A percentile compares a stretch with the other conserved stretches of the same genome.
phyloP scores from a whole-genome alignment of 2,888 invertebrate genomes.

The Lamproptera curius region DNA sequence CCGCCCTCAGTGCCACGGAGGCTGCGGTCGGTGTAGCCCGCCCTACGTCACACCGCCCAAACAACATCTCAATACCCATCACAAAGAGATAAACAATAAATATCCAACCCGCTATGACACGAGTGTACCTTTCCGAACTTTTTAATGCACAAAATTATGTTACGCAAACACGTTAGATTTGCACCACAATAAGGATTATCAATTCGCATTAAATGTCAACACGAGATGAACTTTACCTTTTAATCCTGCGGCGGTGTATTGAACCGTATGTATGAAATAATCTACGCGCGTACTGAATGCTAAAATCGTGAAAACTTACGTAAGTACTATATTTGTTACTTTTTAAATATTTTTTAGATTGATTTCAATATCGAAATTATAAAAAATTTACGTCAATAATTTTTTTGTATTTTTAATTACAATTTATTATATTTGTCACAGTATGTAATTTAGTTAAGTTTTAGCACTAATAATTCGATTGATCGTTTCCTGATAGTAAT shows the following conservation, averaged over 20 bases:
- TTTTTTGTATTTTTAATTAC: too few relatives aligned
- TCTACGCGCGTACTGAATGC: slow-evolving; percentile 11
- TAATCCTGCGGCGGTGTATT: slow-evolving; percentile 31
- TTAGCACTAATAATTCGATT: too few relatives aligned
- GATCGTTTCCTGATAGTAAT: too few relatives aligned
- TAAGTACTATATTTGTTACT: slow-evolving; percentile 8
- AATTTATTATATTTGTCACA: too few relatives aligned
- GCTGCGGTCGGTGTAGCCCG: slow-evolving; percentile 68
- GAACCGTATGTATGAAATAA: slow-evolving; percentile 3
- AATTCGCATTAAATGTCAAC: slow-evolving; percentile 38
- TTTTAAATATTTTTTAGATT: too few relatives aligned
- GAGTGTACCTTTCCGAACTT: background rate
- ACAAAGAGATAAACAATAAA: slow-evolving; percentile 25
- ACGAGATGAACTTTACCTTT: slow-evolving; percentile 38
- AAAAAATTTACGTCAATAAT: too few relatives aligned
- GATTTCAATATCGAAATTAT: too few relatives aligned
- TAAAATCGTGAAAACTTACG: slow-evolving; percentile 10
- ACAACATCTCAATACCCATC: slow-evolving; percentile 41
- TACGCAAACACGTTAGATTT: background rate
- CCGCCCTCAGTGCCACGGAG: slow-evolving; percentile 72
- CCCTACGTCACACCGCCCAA: slow-evolving; percentile 44
- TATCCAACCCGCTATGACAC: slow-evolving; percentile 21
- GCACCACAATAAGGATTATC: slow-evolving; percentile 20
- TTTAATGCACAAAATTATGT: background rate
- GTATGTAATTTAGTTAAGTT: too few relatives aligned